phyloP scores from a whole-genome alignment of 2,888 invertebrate genomes.

The Chalcosyrphus nemorum region DNA sequence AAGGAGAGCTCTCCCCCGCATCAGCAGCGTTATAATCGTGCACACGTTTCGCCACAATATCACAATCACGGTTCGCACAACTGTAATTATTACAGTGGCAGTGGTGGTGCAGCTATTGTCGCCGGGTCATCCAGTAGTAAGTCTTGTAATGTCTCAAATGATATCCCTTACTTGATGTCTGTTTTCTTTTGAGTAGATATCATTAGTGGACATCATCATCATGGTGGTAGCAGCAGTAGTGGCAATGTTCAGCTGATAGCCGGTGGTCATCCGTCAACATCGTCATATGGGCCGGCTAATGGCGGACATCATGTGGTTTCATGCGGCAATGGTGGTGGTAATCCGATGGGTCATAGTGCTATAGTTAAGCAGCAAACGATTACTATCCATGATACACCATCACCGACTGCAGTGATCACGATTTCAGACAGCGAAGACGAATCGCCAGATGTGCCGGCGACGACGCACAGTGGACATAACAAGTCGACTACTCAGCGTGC shows the following conservation, averaged over 20 bases:
- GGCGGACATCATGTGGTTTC: slow-evolving; percentile 71
- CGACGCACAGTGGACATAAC: slow-evolving; percentile 63
- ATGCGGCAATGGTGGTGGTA: slow-evolving; percentile 75
- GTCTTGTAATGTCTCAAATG: slow-evolving; percentile 54
- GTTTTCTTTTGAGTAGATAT: slow-evolving; percentile 34
- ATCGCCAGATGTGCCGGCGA: slow-evolving; percentile 81
- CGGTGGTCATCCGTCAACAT: slow-evolving; percentile 72
- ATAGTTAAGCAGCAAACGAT: slow-evolving; percentile 88
- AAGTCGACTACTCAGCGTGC: slow-evolving; percentile 78
- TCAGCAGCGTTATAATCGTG: slow-evolving; percentile 82
- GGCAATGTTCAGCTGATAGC: slow-evolving; percentile 73
- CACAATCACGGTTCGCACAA: slow-evolving; percentile 79
- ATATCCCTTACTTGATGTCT: too few relatives aligned
- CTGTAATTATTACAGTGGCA: slow-evolving; percentile 78
- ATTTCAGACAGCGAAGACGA: slow-evolving; percentile 98
- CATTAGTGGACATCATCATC: slow-evolving; percentile 69
- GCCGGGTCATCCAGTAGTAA: slow-evolving; percentile 79
- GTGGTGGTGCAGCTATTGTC: slow-evolving; percentile 75
- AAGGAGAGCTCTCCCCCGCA: slow-evolving; percentile 97
- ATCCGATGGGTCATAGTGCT: slow-evolving; percentile 74
- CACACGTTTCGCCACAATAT: slow-evolving; percentile 82
- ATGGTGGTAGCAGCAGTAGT: slow-evolving; percentile 63
- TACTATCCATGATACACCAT: slow-evolving; percentile 97
- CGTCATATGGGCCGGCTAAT: slow-evolving; percentile 76
- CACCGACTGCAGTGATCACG: slow-evolving; percentile 97